These are phyloP conservation scores for Pogonophryne albipinna DNA, from an alignment of 2,797 vertebrate species.

Conservation along the genomic window DNA sequence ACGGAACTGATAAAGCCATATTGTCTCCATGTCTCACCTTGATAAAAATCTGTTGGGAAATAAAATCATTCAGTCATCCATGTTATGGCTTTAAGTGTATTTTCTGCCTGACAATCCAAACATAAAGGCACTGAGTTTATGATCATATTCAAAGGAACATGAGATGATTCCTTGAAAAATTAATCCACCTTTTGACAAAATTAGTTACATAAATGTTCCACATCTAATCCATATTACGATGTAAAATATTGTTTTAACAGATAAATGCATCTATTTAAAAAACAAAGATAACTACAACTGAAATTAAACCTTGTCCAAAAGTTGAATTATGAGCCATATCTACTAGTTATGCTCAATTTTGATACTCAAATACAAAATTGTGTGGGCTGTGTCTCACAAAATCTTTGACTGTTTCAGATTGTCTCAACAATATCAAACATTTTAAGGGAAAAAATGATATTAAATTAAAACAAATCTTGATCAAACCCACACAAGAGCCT, in stretches of 20 bases:
- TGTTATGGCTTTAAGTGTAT: not conserved
- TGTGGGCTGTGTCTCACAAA: not conserved
- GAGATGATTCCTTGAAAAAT: too few species aligned
- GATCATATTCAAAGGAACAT: not conserved
- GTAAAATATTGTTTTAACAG: not conserved
- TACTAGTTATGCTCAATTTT: not conserved
- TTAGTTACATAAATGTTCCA: not conserved
- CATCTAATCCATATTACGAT: not conserved
- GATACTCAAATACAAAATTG: not conserved
- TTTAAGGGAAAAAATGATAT: not conserved
- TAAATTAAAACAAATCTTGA: not conserved
- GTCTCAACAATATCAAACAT: not conserved
- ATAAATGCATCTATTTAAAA: not conserved
- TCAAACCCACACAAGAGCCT: not conserved
- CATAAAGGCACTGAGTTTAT: not conserved
- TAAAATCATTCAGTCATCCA: not conserved
- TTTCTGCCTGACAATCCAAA: not conserved
- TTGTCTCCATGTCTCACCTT: slow-evolving; percentile 90
- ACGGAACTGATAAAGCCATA: slow-evolving; percentile 98
- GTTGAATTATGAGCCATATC: not conserved
- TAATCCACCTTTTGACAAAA: not conserved
- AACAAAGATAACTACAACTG: not conserved
- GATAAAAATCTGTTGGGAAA: slow-evolving; percentile 51
- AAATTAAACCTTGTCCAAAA: not conserved
- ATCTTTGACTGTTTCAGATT: not conserved